A percentile compares a stretch with the other conserved stretches of the same genome.
phyloP scores from a whole-genome alignment of 1,140 invertebrate species.

The Drosophila neocordata region DNA sequence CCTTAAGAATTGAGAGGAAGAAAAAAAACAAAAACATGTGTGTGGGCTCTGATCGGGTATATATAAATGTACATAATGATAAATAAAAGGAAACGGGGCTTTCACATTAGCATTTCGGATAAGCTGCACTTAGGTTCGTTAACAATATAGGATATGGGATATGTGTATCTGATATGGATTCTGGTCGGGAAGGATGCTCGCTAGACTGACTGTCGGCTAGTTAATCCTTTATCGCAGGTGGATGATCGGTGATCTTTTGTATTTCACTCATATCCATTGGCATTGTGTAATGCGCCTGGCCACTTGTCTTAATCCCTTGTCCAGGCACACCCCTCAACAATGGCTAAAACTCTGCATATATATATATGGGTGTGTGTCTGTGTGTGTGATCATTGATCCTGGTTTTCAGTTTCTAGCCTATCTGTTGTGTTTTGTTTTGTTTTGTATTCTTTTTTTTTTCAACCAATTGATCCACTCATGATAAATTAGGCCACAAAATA shows the following conservation, averaged over 20 bases:
- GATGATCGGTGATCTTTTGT: constrained; percentile 59
- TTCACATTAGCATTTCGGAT: constrained; percentile 64
- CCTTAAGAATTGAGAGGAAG: constrained; percentile 13
- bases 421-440: constrained; percentile 18
- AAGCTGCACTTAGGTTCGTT: constrained; percentile 68
- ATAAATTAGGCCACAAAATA: constrained; percentile 76
- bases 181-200: constrained; percentile 12
- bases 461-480: constrained; percentile 73
- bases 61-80: neutral
- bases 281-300: constrained; percentile 65
- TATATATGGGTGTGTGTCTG: too few relatives aligned
- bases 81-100: constrained; percentile 40
- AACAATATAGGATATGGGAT: constrained; percentile 1
- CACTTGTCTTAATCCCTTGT: constrained; percentile 64
- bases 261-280: neutral
- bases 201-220: constrained; percentile 58
- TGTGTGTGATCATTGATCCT: constrained; percentile 31
- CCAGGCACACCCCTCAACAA: constrained; percentile 69
- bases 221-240: constrained; percentile 62
- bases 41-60: constrained; percentile 32
- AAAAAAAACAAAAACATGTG: constrained; percentile 36
- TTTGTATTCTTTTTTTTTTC: constrained; percentile 27
- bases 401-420: constrained; percentile 27
- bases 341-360: constrained; percentile 7
- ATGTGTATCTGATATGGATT: neutral